phyloP scores from a whole-genome alignment of 2,888 invertebrate genomes.

The Nomada goodeniana region DNA sequence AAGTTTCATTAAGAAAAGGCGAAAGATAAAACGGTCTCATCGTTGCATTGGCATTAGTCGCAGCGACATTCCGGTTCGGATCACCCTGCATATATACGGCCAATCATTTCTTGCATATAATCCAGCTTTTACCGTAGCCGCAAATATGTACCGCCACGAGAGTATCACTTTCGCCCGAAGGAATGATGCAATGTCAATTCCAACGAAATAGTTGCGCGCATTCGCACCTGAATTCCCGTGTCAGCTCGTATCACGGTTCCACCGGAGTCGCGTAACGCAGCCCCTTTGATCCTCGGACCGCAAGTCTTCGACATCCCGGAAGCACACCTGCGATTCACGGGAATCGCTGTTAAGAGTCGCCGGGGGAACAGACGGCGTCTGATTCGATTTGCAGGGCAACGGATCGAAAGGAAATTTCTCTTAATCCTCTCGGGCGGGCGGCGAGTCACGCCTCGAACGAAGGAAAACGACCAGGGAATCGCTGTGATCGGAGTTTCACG shows the following conservation, averaged over 20 bases:
- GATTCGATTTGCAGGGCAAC: slow-evolving; percentile 16
- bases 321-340: slow-evolving; percentile 36
- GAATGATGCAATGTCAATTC: slow-evolving; percentile 2
- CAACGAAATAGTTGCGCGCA: background rate
- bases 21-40: too few species aligned
- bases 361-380: background rate
- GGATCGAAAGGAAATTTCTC: slow-evolving; percentile 49
- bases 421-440: slow-evolving; percentile 53
- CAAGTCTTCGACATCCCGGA: slow-evolving; percentile 40
- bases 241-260: slow-evolving; percentile 38
- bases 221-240: slow-evolving; percentile 21
- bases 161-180: background rate
- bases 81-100: too few species aligned
- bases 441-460: slow-evolving; percentile 56
- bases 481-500: slow-evolving; percentile 18
- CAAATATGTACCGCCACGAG: background rate
- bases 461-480: slow-evolving; percentile 7
- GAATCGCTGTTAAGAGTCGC: slow-evolving; percentile 44
- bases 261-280: background rate
- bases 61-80: too few species aligned
- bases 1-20: too few species aligned
- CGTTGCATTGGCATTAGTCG: too few species aligned
- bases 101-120: too few species aligned
- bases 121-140: too few species aligned
- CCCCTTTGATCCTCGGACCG: background rate